phyloP scores from a whole-genome alignment of 2,888 invertebrate species.

The Gerosis bhagava region DNA sequence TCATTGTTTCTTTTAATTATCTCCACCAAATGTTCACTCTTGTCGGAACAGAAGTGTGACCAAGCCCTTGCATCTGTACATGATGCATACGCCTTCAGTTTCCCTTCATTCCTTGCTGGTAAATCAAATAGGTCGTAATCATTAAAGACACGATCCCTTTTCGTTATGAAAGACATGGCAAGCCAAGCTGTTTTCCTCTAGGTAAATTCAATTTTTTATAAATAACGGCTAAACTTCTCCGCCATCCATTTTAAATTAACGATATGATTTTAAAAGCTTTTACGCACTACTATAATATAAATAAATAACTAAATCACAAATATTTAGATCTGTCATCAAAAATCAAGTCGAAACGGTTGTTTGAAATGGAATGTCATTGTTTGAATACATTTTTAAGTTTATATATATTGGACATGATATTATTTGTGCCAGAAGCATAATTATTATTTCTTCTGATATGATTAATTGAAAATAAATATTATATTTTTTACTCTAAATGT shows the following conservation, averaged over 20 bases:
- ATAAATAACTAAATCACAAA: conserved; percentile 68
- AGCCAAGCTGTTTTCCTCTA: no score
- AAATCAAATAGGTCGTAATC: conserved; percentile 69
- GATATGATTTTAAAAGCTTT: conserved; percentile 15
- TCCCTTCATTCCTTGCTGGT: conserved; percentile 76
- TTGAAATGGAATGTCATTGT: conserved; percentile 61
- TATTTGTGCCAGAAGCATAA: no score
- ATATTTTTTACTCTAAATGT: no score
- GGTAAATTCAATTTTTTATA: conserved; percentile 50
- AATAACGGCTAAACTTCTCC: conserved; percentile 56
- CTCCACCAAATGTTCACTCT: conserved; percentile 81
- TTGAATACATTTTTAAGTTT: no score
- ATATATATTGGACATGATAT: no score
- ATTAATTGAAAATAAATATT: no score
- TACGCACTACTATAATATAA: conserved; percentile 38
- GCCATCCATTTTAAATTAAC: conserved; percentile 51
- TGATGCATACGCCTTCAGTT: conserved; percentile 79
- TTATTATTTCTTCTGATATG: no score
- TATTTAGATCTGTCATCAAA: conserved; percentile 66
- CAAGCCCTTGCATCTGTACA: conserved; percentile 82
- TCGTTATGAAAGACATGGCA: conserved; percentile 79
- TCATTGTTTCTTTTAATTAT: conserved; percentile 73
- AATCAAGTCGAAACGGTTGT: conserved; percentile 61
- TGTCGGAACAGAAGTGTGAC: conserved; percentile 78
- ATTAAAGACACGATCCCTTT: conserved; percentile 72